Evolutionary conservation across 2,113 vertebrate species (phyloP).

Genomic region (Oreamnos americanus): DNA sequence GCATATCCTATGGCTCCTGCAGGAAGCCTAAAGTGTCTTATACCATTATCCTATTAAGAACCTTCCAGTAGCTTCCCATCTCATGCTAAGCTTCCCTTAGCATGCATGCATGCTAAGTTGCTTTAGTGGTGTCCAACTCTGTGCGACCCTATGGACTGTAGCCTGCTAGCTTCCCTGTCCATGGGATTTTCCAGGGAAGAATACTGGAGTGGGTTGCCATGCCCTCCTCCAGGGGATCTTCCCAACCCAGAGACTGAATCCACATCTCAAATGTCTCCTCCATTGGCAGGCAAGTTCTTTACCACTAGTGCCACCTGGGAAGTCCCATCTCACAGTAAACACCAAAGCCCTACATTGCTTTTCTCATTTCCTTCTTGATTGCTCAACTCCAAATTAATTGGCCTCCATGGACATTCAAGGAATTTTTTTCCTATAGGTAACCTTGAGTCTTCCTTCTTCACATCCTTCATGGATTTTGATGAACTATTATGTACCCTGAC

Average conservation of each 20-base stretch:
- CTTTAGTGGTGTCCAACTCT: neutral
- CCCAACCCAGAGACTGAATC: neutral
- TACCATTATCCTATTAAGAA: neutral
- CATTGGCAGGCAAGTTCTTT: neutral
- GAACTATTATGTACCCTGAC: neutral
- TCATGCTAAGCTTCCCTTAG: too few species aligned
- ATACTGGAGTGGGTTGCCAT: neutral
- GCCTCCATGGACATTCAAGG: neutral
- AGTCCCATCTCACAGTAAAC: neutral
- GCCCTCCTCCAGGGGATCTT: neutral
- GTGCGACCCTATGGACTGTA: neutral
- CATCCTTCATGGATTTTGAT: constrained; percentile 4
- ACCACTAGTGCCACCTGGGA: neutral
- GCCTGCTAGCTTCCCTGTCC: neutral
- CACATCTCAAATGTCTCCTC: neutral
- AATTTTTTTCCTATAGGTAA: neutral
- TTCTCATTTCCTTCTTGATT: neutral
- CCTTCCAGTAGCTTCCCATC: neutral
- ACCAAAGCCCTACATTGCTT: neutral
- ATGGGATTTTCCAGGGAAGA: neutral
- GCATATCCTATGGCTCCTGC: neutral
- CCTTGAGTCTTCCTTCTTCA: neutral
- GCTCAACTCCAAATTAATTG: neutral
- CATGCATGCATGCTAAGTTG: neutral
- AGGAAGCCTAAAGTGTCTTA: neutral